Base-by-base conservation (phyloP, 2,888 invertebrate species). In the Miltochrista miniata region DNA sequence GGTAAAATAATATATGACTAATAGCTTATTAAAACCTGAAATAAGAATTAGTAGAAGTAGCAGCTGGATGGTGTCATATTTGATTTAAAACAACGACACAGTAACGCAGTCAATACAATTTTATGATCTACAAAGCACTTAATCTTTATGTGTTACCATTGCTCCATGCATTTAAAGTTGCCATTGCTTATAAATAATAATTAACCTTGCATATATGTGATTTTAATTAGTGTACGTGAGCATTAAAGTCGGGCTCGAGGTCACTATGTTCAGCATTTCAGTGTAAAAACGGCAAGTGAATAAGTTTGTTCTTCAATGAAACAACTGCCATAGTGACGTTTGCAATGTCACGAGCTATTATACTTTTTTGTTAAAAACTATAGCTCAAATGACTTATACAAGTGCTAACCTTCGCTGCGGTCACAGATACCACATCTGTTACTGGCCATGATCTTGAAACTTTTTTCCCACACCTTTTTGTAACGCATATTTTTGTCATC, bases 381-480 rank as follows among this genome's bases (percentile, higher is more conserved):
- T 54, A 46, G 47, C 45, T 29, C 50, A 30, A 40, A 49, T 55
- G 55, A 47, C 60, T 51, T 56, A 48, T 46, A 56, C 49, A 46
- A 52, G 45, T 35, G 29, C 34, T 60, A 64, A 70, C 77, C 76
- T 80, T 70, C 63, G 61, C 67, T 62, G 68, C 72, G 74, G 79
- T 72, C 75, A 74, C 74, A 72, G 74, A 75, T 71, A 74, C 72
- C 61, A 70, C 74, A 66, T 69, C 59, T 66, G 72, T 67, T 83
- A 82, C 82, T 89, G 87, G 74, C 84, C 87, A 72, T 87, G 90
- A 87, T 89, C 90, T 90, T 90, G 88, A 79, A 79, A 72, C 75
- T 80, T 85, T 38, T 84, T 83, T 79, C 65, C 48, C 46, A 60
- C 45, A 56, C 59, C 44, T 75, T 79, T 77, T 80, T 80, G 70